Evolutionary conservation across 2,888 invertebrate genomes (phyloP), one percentile per base, ranked within the genome.

Genomic region (Polymixis lichenea): DNA sequence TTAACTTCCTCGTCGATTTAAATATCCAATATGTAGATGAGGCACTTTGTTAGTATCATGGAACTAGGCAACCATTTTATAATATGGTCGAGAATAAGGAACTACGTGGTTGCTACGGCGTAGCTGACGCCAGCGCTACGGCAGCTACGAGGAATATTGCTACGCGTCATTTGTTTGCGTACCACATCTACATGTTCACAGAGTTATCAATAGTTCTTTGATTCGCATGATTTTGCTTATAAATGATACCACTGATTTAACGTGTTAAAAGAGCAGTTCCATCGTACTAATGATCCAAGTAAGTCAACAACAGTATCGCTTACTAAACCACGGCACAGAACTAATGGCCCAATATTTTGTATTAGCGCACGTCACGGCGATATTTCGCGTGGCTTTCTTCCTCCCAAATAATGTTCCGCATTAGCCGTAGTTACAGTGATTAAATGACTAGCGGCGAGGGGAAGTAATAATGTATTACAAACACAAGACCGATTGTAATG

Each of bases 401-500:
- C 90, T 87, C 90, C 92, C 87, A 93, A 95, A 95, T 95, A 95
- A 95, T 95, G 95, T 93, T 89, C 85, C 91, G 90, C 95, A 95
- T 95, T 95, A 95, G 95, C 93, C 91, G 88, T 94, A 95, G 95
- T 95, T 93, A 95, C 95, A 95, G 94, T 95, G 95, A 96, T 96
- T 95, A 95, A 95, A 92, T 92, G 95, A 93, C 92, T 93, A 79
- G 91, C 91, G 90, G 90, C 90, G 89, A 89, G 90, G 90, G 92
- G 91, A 92, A 92, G 93, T 93, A 92, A 92, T 94, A 94, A 93
- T 93, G 92, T 91, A 91, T 90, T 88, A 89, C 89, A 87, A 89
- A 89, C 91, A 91, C 88, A 86, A 86, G 80, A 80, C 84, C 82
- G 83, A 91, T 91, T 88, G 89, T 89, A 88, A 87, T 86, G 77